Base-by-base conservation (phyloP, 2,113 vertebrate species). In the Lampris incognitus region DNA sequence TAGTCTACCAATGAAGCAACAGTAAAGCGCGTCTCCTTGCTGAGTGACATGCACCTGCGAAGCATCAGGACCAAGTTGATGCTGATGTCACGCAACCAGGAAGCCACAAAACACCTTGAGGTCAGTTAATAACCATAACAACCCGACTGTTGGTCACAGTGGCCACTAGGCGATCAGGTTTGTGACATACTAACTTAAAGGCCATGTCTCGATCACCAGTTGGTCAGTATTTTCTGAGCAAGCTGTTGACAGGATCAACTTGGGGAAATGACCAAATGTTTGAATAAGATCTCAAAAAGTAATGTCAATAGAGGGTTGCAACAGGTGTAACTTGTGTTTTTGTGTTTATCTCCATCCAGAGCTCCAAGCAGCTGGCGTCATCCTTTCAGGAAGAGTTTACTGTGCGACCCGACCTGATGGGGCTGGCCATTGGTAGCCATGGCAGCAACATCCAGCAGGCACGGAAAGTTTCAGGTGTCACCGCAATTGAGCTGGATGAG, bases 371-470 rank as follows among this genome's bases (percentile, higher is more conserved):
- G 84, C 82, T 97, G 91, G 96, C 96, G 1, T 96, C 96, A 0
- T 96, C 96, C 0, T 97, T 96, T 88, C 96, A 97, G 74, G 96
- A 97, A 74, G 97, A 97, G 91, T 97, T 97, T 67, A 90, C 66
- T 0, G 97, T 97, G 36, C 93, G 96, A 48, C 90, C 94, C 1
- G 97, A 97, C 76, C 89, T 97, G 63, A 96, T 97, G 95, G 97
- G 97, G 11, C 88, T 97, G 67, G 96, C 97, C 59, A 97, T 97
- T 2, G 97, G 97, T 54, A 97, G 95, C 72, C 97, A 97, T 0
- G 97, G 97, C 65, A 96, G 85, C 90, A 97, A 97, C 91, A 97
- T 97, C 84, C 97, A 97, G 85, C 96, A 97, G 82, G 96, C 97
- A 66, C 92, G 97, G 3, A 97, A 96, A 79, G 95, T 97, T 44